These are phyloP conservation scores for Catocala fraxini DNA, from an alignment of 2,888 invertebrate species.

Conservation along the genomic window DNA sequence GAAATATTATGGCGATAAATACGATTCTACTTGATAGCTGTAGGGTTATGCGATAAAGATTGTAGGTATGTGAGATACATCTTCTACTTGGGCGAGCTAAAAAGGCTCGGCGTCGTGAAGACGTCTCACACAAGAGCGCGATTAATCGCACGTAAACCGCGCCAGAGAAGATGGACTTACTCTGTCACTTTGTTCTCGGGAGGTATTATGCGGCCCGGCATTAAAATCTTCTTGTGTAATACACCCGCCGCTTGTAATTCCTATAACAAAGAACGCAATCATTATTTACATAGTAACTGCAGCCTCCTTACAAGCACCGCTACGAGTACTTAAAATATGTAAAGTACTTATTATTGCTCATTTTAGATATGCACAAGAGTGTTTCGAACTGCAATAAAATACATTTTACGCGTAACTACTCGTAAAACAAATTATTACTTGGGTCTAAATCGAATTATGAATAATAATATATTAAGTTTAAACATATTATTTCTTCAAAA, in stretches of 20 bases:
- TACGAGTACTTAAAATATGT: constrained; percentile 11
- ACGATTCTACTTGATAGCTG: constrained; percentile 31
- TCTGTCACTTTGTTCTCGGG: constrained; percentile 70
- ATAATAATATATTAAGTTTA: constrained; percentile 1
- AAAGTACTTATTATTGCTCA: constrained; percentile 17
- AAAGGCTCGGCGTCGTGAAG: constrained; percentile 46
- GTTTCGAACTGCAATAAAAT: constrained; percentile 17
- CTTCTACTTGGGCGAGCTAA: constrained; percentile 62
- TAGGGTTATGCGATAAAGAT: constrained; percentile 46
- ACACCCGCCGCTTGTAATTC: constrained; percentile 71
- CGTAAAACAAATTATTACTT: constrained; percentile 16
- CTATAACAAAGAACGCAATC: constrained; percentile 70
- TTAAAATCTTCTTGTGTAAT: constrained; percentile 76
- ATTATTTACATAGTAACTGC: constrained; percentile 45
- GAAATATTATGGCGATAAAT: not conserved
- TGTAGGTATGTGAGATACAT: constrained; percentile 49
- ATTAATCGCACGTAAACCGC: constrained; percentile 62
- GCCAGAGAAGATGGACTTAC: constrained; percentile 68
- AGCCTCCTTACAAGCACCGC: constrained; percentile 12
- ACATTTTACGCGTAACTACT: constrained; percentile 15
- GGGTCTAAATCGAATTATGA: constrained; percentile 13
- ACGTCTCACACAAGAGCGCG: constrained; percentile 45
- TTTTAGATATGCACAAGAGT: constrained; percentile 17
- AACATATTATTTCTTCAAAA: constrained; percentile 2
- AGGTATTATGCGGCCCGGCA: constrained; percentile 79